These are phyloP conservation scores for Protodeltote pygarga DNA, from an alignment of 2,888 invertebrate species.

Conservation along the genomic window DNA sequence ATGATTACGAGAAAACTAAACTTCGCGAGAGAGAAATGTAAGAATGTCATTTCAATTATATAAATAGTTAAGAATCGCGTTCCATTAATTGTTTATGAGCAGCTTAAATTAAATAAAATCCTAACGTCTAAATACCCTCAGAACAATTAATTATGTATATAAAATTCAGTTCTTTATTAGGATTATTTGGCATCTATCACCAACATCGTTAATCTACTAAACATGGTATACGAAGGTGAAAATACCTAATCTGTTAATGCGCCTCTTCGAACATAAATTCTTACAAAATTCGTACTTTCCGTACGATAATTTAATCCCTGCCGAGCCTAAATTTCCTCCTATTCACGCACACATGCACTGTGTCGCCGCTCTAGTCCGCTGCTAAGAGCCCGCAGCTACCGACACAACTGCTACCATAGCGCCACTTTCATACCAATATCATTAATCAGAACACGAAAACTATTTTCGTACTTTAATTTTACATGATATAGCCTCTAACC, in stretches of 20 bases:
- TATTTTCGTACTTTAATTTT: slow-evolving; percentile 51
- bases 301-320: slow-evolving; percentile 76
- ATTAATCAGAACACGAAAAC: slow-evolving; percentile 56
- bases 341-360: slow-evolving; percentile 68
- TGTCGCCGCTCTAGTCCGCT: slow-evolving; percentile 34
- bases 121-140: slow-evolving; percentile 84
- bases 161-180: slow-evolving; percentile 87
- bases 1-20: slow-evolving; percentile 38
- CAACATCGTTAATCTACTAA: slow-evolving; percentile 82
- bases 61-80: slow-evolving; percentile 63
- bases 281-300: slow-evolving; percentile 58
- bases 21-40: slow-evolving; percentile 29
- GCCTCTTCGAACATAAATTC: slow-evolving; percentile 75
- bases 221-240: slow-evolving; percentile 83
- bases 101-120: slow-evolving; percentile 77
- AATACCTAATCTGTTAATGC: slow-evolving; percentile 80
- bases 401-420: slow-evolving; percentile 51
- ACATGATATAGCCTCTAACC: slow-evolving; percentile 61
- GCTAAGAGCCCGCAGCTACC: slow-evolving; percentile 40
- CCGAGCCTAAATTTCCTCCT: slow-evolving; percentile 83
- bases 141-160: slow-evolving; percentile 85
- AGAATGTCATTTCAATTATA: slow-evolving; percentile 44
- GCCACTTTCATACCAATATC: slow-evolving; percentile 60
- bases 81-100: slow-evolving; percentile 51
- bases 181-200: slow-evolving; percentile 87